These are phyloP conservation scores for Sitophilus oryzae DNA, from an alignment of 1,140 invertebrate genomes.

Conservation along the genomic window DNA sequence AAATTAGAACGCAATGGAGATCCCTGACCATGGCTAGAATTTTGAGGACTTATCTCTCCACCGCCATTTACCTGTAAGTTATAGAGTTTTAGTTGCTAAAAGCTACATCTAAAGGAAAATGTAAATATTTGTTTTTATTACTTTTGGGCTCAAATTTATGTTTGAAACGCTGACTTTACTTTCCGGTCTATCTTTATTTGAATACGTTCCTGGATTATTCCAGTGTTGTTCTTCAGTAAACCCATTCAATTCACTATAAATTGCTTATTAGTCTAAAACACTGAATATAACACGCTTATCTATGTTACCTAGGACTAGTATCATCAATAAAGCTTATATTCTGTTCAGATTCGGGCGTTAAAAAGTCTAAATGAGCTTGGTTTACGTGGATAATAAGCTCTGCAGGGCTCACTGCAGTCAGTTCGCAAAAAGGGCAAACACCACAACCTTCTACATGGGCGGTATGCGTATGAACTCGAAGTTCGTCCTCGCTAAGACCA, in stretches of 20 bases:
- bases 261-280: too few relatives aligned
- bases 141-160: slow-evolving; percentile 42
- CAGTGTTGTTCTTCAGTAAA: slow-evolving; percentile 34
- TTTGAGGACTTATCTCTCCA: slow-evolving; percentile 37
- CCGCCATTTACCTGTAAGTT: slow-evolving; percentile 40
- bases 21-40: slow-evolving; percentile 49
- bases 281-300: too few relatives aligned
- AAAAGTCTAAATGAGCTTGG: slow-evolving; percentile 70
- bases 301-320: slow-evolving; percentile 57
- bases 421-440: slow-evolving; percentile 76
- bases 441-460: slow-evolving; percentile 70
- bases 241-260: slow-evolving; percentile 35
- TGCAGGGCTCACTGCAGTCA: slow-evolving; percentile 61
- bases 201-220: slow-evolving; percentile 33
- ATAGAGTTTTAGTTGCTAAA: too few relatives aligned
- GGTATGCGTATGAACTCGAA: slow-evolving; percentile 68
- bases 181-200: slow-evolving; percentile 22
- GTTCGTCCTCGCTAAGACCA: slow-evolving; percentile 70
- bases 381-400: slow-evolving; percentile 76
- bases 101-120: too few relatives aligned
- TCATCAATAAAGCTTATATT: slow-evolving; percentile 57
- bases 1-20: slow-evolving; percentile 58
- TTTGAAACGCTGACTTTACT: slow-evolving; percentile 37
- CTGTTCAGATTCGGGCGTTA: slow-evolving; percentile 62
- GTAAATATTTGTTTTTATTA: too few relatives aligned